Conservation (phyloP, 2,888 invertebrate genomes). For the Pteria penguin region DNA sequence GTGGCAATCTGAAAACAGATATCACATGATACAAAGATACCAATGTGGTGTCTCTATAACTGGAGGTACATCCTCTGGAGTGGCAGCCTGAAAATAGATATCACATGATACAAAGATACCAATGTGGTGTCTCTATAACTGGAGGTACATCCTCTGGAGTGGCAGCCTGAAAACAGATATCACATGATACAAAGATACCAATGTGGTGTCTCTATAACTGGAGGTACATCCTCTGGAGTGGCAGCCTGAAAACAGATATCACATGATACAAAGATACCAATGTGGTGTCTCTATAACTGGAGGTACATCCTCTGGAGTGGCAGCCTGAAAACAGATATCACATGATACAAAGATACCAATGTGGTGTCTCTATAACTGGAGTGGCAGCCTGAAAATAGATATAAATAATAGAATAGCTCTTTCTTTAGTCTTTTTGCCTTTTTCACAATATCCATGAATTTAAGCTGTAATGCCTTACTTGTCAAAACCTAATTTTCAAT, state of each 20-base stretch:
- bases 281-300: slow-evolving; percentile 99
- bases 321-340: slow-evolving; percentile 71
- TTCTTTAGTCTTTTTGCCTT: no score
- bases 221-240: slow-evolving; percentile 92
- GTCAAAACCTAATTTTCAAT: no score
- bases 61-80: slow-evolving; percentile 93
- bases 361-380: no score
- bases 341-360: no score
- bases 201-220: slow-evolving; percentile 98
- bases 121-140: slow-evolving; percentile 98
- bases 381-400: no score
- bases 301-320: slow-evolving; percentile 91
- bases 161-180: slow-evolving; percentile 81
- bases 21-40: slow-evolving; percentile 96
- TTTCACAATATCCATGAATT: no score
- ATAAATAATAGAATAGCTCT: no score
- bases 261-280: slow-evolving; percentile 97
- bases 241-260: slow-evolving; percentile 82
- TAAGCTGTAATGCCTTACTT: no score
- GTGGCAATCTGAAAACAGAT: slow-evolving; percentile 96
- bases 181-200: slow-evolving; percentile 98
- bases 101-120: slow-evolving; percentile 98
- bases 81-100: slow-evolving; percentile 80
- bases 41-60: slow-evolving; percentile 99
- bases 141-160: slow-evolving; percentile 94